Conservation (phyloP, 2,113 vertebrate genomes). For the Hippocampus mohnikei region DNA sequence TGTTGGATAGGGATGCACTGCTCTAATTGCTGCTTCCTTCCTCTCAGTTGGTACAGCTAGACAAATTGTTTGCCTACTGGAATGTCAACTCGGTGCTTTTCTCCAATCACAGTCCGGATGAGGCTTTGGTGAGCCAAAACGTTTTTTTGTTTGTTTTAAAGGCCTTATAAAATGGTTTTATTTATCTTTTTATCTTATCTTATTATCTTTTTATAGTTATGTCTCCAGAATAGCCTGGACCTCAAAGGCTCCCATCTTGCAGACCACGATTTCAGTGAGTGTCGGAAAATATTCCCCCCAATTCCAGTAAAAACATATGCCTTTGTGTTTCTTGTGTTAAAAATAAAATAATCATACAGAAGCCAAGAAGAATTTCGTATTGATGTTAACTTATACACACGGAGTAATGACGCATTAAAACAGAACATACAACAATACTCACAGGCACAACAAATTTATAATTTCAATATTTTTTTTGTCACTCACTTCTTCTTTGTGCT, state of each 20-base stretch:
- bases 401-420: too few species aligned
- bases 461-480: not conserved
- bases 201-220: constrained; percentile 70
- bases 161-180: not conserved
- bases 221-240: constrained; percentile 81
- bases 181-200: too few species aligned
- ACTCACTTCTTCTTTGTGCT: not conserved
- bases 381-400: too few species aligned
- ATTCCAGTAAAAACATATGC: not conserved
- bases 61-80: constrained; percentile 96
- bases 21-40: constrained; percentile 37
- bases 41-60: constrained; percentile 84
- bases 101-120: constrained; percentile 75
- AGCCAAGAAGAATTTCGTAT: too few species aligned
- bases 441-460: not conserved
- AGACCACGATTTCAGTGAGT: constrained; percentile 90
- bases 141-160: not conserved
- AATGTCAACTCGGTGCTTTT: constrained; percentile 90
- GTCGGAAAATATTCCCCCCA: not conserved
- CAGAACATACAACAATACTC: too few species aligned
- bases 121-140: constrained; percentile 83
- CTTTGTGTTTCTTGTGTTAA: too few species aligned
- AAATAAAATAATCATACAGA: too few species aligned
- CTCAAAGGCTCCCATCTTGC: constrained; percentile 61
- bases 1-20: not conserved